Base-by-base conservation (phyloP, 2,888 invertebrate species). In the Agrenia bidenticulata region DNA sequence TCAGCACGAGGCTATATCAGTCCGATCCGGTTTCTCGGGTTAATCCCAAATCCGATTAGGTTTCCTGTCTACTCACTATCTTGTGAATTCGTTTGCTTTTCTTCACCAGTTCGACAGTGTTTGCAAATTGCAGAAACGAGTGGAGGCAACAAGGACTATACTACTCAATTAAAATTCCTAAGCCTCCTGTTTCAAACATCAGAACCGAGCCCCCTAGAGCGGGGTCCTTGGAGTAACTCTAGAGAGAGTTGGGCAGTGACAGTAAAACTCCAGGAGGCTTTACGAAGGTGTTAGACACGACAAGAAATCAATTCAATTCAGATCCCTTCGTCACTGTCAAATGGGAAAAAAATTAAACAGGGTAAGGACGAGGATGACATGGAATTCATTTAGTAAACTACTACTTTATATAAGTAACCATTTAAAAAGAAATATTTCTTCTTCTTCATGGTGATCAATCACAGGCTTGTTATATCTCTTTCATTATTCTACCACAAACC, bases 401-500 rank as follows among this genome's bases (percentile, higher is more conserved):
- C 26, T 32, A 55, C 27, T 55, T 21, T 32, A 32, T 55, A 27
- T 4, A 15, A 17, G 45, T 5, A 45, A 51, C 51, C 5, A 32
- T 21, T 21, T 23, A 51, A 51, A 51, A 51, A 23, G 24, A 51
- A 51, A 51, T 51, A 55, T 24, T 55, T 17, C 13, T 55, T 53
- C 26, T 58, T 21, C 45, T 60, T 66, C 63, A 63, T 57, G 67
- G 67, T 67, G 61, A 67, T 67, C 67, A 64, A 67, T 67, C 67
- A 67, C 59, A 9, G 2, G 23, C 51, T 51, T 21, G 51, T 51
- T 51, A 51, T 4, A 51, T 23, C 23, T 51, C 5, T 51, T 51
- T 51, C 51, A 51, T 51, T 51, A 45, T 45, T 45, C 4, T 45
- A 17, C 15, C 5, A 45, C 45, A 45, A 17, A 45, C 45, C 45